Percentiles rank a stretch among this genome's conserved stretches.
Conservation (phyloP, 2,113 vertebrate genomes). For the Cettia cetti region DNA sequence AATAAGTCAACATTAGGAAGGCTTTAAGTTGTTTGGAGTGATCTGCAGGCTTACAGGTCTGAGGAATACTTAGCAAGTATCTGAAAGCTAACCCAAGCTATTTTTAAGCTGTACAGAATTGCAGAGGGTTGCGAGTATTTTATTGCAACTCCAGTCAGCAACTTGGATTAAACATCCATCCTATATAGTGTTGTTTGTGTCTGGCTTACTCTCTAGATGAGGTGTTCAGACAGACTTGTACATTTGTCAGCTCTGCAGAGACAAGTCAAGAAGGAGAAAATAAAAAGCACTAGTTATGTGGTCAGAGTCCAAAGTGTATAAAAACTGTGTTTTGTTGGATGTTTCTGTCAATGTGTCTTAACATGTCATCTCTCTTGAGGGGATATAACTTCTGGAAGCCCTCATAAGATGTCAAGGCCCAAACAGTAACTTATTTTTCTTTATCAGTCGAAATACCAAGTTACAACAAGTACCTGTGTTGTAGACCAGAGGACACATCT, state of each 20-base stretch:
- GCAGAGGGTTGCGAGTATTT: neutral
- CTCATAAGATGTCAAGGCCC: conserved; percentile 53
- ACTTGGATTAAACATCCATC: conserved; percentile 4
- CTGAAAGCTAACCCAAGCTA: neutral
- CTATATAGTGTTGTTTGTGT: neutral
- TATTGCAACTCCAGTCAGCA: neutral
- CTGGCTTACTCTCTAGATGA: conserved; percentile 41
- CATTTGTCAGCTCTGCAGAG: conserved; percentile 26
- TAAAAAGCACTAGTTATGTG: conserved; percentile 2
- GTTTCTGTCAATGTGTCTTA: conserved; percentile 54
- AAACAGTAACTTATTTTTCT: neutral
- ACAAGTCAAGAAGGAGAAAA: conserved; percentile 23
- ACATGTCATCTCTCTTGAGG: conserved; percentile 17
- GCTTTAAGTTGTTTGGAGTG: neutral
- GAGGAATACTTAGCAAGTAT: neutral
- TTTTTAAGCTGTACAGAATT: neutral
- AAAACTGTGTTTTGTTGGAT: conserved; percentile 38
- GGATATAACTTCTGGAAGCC: neutral
- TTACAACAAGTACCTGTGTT: conserved; percentile 28
- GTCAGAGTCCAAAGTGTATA: conserved; percentile 55
- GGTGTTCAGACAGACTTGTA: neutral
- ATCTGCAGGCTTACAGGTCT: neutral
- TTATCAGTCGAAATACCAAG: conserved; percentile 16
- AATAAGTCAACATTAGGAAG: neutral
- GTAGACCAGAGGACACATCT: neutral